Evolutionary conservation across 1,140 invertebrate genomes (phyloP), one percentile per base, ranked within the genome.

Genomic region (Laodelphax striatellus): DNA sequence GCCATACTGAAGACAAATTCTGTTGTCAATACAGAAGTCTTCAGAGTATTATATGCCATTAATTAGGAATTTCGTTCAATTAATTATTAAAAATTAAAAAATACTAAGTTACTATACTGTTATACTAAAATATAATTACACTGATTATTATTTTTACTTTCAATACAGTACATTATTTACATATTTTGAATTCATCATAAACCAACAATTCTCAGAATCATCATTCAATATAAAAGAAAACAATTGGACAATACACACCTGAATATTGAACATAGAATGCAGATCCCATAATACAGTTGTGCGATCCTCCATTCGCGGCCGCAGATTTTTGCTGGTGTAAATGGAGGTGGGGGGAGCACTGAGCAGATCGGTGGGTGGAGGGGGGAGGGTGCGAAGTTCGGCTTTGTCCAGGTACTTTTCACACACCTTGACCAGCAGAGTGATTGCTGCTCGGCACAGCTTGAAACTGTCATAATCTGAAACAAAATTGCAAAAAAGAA

Each of bases 221-320:
- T n/a, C n/a, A n/a, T n/a, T n/a, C n/a, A n/a, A n/a, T n/a, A n/a
- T n/a, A n/a, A n/a, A n/a, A n/a, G n/a, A n/a, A n/a, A n/a, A n/a
- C n/a, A n/a, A n/a, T n/a, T 28, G 24, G 6, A 11, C 10, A 8
- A 5, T 38, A 64, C 55, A 67, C 70, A 83, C 81, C 72, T 81
- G 73, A 61, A 85, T 79, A 69, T 79, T 81, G 72, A 86, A 87
- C 62, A 85, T 75, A 43, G 79, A 77, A 68, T 86, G 82, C 63
- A 87, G 75, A 68, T 87, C 82, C 55, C 84, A 80, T 41, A 94
- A 77, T 57, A 90, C 78, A 11, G 90, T 80, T 69, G 90, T 87
- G 56, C 85, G 73, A 70, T 95, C 92, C 77, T 95, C 92, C 90
- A 94, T 92, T 68, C 80, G 83, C 62, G 90, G 77, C 57, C 91